Percentiles rank a stretch among this genome's conserved stretches.
Evolutionary conservation across 2,797 vertebrate species (phyloP).

Genomic region (Hypotaenidia okinawae): DNA sequence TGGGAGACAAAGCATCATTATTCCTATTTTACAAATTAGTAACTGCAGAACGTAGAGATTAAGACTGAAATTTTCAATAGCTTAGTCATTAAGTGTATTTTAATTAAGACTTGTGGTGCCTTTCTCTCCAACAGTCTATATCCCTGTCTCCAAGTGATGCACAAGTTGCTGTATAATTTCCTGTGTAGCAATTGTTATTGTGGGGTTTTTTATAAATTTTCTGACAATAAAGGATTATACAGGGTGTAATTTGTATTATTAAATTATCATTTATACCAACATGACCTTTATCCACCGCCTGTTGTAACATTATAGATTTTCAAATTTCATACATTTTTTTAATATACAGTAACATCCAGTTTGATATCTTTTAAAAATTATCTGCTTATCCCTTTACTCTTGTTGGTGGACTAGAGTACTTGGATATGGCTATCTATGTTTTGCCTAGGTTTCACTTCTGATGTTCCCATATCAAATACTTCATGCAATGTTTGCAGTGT

Average conservation of each 20-base stretch:
- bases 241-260: not conserved
- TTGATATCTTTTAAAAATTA: not conserved
- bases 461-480: not conserved
- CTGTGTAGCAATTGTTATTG: not conserved
- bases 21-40: not conserved
- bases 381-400: not conserved
- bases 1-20: not conserved
- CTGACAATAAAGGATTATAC: not conserved
- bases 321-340: not conserved
- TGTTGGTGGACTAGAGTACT: not conserved
- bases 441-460: not conserved
- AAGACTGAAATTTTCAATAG: not conserved
- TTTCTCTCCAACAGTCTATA: not conserved
- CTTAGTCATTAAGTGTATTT: not conserved
- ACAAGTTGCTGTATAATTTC: not conserved
- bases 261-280: not conserved
- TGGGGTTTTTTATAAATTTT: not conserved
- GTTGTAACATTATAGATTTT: not conserved
- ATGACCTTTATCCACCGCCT: not conserved
- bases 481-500: not conserved
- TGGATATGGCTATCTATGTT: not conserved
- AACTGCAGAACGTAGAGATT: not conserved
- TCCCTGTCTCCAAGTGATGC: not conserved
- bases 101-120: not conserved
- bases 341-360: not conserved